phyloP scores from a whole-genome alignment of 2,113 vertebrate genomes.

The Bambusicola thoracicus region DNA sequence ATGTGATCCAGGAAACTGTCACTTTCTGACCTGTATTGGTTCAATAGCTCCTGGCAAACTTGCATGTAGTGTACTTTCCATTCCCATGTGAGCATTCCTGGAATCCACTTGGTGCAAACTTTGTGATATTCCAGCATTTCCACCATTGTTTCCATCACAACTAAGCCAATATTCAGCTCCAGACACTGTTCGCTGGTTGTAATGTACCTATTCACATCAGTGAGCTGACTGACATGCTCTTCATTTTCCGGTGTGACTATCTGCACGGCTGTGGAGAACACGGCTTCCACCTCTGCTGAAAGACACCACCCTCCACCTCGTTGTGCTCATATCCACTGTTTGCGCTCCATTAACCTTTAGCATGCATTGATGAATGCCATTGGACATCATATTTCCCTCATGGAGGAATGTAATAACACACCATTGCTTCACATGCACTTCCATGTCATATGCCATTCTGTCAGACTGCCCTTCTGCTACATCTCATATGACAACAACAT shows the following conservation, averaged over 20 bases:
- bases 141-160: neutral
- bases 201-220: neutral
- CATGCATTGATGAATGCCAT: too few species aligned
- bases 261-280: neutral
- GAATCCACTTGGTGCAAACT: neutral
- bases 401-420: too few species aligned
- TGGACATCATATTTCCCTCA: too few species aligned
- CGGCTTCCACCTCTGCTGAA: neutral
- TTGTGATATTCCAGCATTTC: neutral
- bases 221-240: neutral
- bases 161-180: neutral
- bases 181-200: neutral
- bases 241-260: neutral
- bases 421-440: too few species aligned
- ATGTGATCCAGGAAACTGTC: neutral
- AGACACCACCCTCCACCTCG: neutral
- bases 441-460: too few species aligned
- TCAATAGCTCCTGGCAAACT: neutral
- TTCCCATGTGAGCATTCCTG: neutral
- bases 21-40: neutral
- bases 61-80: neutral
- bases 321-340: too few species aligned
- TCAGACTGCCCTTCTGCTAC: too few species aligned
- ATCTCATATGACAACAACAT: too few species aligned
- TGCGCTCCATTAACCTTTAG: too few species aligned